Percentiles rank a stretch among this genome's conserved stretches.
Conservation (phyloP, 2,888 invertebrate species). For the Eupithecia subfuscata region DNA sequence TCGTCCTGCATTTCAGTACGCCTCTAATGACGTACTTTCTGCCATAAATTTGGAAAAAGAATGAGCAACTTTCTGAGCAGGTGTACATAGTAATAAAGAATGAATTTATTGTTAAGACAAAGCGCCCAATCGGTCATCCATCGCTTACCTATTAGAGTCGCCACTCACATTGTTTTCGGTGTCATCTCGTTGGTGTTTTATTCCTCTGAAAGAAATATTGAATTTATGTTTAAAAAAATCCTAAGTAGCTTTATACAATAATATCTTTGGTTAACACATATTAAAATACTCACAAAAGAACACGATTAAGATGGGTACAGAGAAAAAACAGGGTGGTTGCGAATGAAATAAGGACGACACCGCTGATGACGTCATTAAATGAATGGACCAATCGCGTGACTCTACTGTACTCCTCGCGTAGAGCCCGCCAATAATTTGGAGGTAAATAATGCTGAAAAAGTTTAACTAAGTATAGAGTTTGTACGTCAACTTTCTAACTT, state of each 20-base stretch:
- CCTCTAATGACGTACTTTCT: no score
- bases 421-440: conserved; percentile 55
- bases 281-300: conserved; percentile 80
- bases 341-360: conserved; percentile 85
- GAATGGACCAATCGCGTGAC: conserved; percentile 81
- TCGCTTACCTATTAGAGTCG: background rate
- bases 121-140: background rate
- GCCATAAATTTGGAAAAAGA: no score
- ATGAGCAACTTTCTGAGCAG: no score
- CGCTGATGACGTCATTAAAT: conserved; percentile 85
- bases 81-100: no score
- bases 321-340: conserved; percentile 87
- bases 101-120: background rate
- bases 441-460: conserved; percentile 54
- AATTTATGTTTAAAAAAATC: no score
- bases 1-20: no score
- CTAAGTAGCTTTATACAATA: background rate
- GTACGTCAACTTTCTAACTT: no score
- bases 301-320: conserved; percentile 86
- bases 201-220: background rate
- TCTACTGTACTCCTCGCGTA: conserved; percentile 85
- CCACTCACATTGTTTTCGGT: background rate
- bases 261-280: background rate
- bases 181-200: background rate
- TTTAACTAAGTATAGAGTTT: background rate